Evolutionary conservation across 2,888 invertebrate genomes (phyloP), one percentile per base, ranked within the genome.

Genomic region (Tetropium fuscum): DNA sequence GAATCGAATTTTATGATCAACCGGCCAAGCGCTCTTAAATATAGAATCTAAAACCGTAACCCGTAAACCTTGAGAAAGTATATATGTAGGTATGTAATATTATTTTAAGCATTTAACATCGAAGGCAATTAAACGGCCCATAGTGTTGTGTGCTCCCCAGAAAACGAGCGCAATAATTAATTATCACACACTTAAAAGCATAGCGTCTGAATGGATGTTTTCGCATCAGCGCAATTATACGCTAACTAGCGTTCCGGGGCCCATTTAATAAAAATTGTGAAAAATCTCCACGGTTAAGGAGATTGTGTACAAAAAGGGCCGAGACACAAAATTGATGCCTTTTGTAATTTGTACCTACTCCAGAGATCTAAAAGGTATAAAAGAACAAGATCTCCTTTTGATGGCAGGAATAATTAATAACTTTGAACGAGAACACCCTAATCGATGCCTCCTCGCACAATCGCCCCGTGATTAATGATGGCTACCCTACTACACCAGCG

Each of bases 331-430:
- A 75, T 73, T 74, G 74, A 74, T 75, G 74, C 72, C 70, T 63
- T 68, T 62, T 63, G 74, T 73, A 75, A 74, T 75, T 75, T 72
- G 74, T 74, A 75, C 75, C 75, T 75, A 71, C 73, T 73, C 66
- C 53, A 60, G 71, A 71, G 69, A 73, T 67, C 64, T 69, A 68
- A 68, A 68, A 70, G 70, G 60, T 62, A 66, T 66, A 64, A 71
- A 70, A 68, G 73, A 72, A 70, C 49, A 53, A 48, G 43, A 51
- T 60, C 65, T 67, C 68, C 75, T 72, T 75, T 78, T 77, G 75
- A 77, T 74, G 73, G 73, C 74, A 71, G 73, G 76, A 78, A 78
- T 79, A 79, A 78, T 79, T 79, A 79, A 79, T 79, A 78, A 78
- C 78, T 72, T 70, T 64, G 66, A 68, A 5, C 66, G 65, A 66